Base-by-base conservation (phyloP, 1,140 invertebrate species). In the Kradibia gibbosae region DNA sequence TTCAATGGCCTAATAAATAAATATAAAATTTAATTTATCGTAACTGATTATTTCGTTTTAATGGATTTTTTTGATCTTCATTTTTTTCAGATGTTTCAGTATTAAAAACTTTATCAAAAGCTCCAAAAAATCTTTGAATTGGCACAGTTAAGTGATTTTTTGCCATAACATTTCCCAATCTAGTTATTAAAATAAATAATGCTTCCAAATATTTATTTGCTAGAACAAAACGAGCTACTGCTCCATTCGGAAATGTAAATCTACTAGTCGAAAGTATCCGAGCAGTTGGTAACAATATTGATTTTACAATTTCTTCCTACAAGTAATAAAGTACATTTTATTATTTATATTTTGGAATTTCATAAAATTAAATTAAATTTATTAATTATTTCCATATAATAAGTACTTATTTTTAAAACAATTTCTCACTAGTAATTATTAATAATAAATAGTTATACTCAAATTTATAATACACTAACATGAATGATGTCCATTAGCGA, bases 401-500 rank as follows among this genome's bases (percentile, higher is more conserved):
- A 17, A 20, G 4, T 53, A 53, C 22, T 53, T 3, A 53, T 20
- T 53, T 8, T 53, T 17, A 53, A n/a, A n/a, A n/a, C n/a, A n/a
- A n/a, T n/a, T n/a, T 53, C 4, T 48, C 7, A 48, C 45, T 53
- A 53, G 22, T 20, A 53, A 22, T 20, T 17, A 53, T 20, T 20
- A 53, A 53, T 53, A 53, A 53, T 53, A 53, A 20, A 53, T 53
- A 20, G 45, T 48, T 7, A 48, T 10, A 48, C 45, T 48, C 8
- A 48, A 48, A 48, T 20, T 53, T 53, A 53, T 53, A 53, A 17
- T 55, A 67, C 36, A 75, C 83, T 88, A 89, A 96, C 95, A 90
- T 95, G 94, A 81, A 98, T 91, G 75, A 96, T 93, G 85, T 98
- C 96, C 96, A 98, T 97, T 15, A 99, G 92, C 57, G 95, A 95